Percentiles rank a stretch among this genome's conserved stretches.
Evolutionary conservation across 2,113 vertebrate genomes (phyloP).

Genomic region (Eurypyga helias): DNA sequence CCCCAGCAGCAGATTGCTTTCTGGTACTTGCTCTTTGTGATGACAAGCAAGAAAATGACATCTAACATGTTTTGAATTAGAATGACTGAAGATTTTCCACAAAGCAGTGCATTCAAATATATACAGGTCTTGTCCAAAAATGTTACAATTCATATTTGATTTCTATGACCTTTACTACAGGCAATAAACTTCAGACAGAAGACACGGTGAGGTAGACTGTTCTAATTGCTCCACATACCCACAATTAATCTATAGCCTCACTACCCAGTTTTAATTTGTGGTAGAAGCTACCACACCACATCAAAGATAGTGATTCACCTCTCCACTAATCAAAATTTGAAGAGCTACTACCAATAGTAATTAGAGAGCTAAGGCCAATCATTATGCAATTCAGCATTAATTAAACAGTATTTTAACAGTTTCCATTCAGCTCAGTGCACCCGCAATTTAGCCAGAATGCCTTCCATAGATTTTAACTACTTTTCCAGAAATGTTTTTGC

Average conservation of each 20-base stretch:
- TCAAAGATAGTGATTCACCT: slow-evolving; percentile 62
- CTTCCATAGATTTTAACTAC: not conserved
- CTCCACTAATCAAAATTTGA: slow-evolving; percentile 59
- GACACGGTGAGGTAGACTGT: not conserved
- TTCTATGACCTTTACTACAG: slow-evolving; percentile 46
- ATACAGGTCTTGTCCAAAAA: not conserved
- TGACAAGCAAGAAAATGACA: not conserved
- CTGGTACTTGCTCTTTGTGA: slow-evolving; percentile 5
- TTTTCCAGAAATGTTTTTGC: not conserved
- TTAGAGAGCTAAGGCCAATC: slow-evolving; percentile 41
- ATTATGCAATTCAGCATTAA: slow-evolving; percentile 56
- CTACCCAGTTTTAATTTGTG: slow-evolving; percentile 28
- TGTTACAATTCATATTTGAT: not conserved
- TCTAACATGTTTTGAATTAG: not conserved
- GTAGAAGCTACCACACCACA: slow-evolving; percentile 31
- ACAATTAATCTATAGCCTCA: slow-evolving; percentile 62
- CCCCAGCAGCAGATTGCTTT: not conserved
- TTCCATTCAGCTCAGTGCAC: slow-evolving; percentile 1
- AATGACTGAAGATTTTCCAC: not conserved
- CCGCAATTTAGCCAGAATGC: not conserved
- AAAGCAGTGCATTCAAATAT: not conserved
- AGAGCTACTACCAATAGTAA: slow-evolving; percentile 59
- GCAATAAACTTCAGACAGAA: slow-evolving; percentile 28
- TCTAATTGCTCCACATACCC: slow-evolving; percentile 33
- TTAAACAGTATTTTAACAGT: slow-evolving; percentile 32